Evolutionary conservation across 2,113 vertebrate genomes (phyloP).

Genomic region (Grallaria varia): DNA sequence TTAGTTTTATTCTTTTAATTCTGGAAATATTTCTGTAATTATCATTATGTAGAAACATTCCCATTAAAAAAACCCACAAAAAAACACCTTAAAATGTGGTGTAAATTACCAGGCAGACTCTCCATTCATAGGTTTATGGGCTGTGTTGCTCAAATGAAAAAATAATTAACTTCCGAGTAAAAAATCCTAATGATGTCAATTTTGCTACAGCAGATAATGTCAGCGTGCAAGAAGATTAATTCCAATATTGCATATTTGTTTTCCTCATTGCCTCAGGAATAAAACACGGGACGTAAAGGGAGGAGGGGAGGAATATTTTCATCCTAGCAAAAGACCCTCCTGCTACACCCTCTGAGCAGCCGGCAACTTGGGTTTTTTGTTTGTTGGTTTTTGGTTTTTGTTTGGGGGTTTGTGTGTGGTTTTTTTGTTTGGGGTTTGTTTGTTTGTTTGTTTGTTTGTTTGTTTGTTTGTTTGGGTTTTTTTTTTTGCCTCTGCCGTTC

Average conservation of each 20-base stretch:
- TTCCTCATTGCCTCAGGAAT: background rate
- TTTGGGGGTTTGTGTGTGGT: no score
- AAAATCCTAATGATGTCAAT: background rate
- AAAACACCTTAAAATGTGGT: background rate
- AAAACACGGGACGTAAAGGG: background rate
- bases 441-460: no score
- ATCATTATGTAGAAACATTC: background rate
- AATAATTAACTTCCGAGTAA: slow-evolving; percentile 17
- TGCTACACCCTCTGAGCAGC: background rate
- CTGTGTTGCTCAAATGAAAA: background rate
- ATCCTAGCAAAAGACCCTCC: background rate
- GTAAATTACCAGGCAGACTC: background rate
- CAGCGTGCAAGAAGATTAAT: background rate
- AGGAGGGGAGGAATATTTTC: background rate
- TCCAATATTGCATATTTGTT: background rate
- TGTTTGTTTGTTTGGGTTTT: no score
- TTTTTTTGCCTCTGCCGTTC: background rate
- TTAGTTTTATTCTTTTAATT: slow-evolving; percentile 1
- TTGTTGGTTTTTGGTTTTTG: no score
- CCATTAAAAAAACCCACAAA: background rate
- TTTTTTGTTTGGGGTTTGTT: no score
- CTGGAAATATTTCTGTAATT: slow-evolving; percentile 11
- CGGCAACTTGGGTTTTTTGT: rapidly evolving
- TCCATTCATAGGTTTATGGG: background rate
- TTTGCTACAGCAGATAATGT: background rate